Evolutionary conservation across 1,140 invertebrate species (phyloP), one percentile per base, ranked within the genome.

Genomic region (Homalodisca vitripennis): DNA sequence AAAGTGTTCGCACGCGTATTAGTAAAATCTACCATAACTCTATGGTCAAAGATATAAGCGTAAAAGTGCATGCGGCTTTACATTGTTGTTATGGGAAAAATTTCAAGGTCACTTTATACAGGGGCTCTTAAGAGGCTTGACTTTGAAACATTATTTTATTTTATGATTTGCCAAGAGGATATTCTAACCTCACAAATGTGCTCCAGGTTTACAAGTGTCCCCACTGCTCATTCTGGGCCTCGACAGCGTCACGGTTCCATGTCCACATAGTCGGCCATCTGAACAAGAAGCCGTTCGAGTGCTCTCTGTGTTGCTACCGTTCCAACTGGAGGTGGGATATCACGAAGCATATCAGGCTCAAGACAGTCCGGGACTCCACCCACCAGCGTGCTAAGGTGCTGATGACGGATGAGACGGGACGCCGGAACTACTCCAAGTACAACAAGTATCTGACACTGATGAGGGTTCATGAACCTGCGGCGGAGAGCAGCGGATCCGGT

Each of bases 321-420:
- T 96, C 93, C 26, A 97, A 97, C 80, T 97, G 94, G 94, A 86
- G 93, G 71, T 97, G 94, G 94, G 94, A 96, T 81, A 95, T 98
- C 69, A 95, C 93, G 48, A 97, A 97, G 82, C 95, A 98, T 79
- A 97, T 97, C 68, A 90, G 92, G 77, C 82, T 95, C 74, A 95
- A 94, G 83, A 89, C 90, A 17, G 89, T 89, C 17, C 83, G 91
- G 67, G 94, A 96, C 82, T 85, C 86, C 66, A 87, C 87, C 46
- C 92, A 96, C 79, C 85, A 86, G 73, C 85, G 83, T 66, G 88
- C 90, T 47, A 89, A 90, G 79, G 91, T 95, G 62, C 81, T 96
- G 70, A 92, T 95, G 85, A 95, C 94, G 60, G 92, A 95, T 78
- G 93, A 95, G 81, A 93, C 93, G 47, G 94, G 94, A 10, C 84